Conservation (phyloP, 92 coral and sea anemone species). For the Nematostella vectensis region DNA sequence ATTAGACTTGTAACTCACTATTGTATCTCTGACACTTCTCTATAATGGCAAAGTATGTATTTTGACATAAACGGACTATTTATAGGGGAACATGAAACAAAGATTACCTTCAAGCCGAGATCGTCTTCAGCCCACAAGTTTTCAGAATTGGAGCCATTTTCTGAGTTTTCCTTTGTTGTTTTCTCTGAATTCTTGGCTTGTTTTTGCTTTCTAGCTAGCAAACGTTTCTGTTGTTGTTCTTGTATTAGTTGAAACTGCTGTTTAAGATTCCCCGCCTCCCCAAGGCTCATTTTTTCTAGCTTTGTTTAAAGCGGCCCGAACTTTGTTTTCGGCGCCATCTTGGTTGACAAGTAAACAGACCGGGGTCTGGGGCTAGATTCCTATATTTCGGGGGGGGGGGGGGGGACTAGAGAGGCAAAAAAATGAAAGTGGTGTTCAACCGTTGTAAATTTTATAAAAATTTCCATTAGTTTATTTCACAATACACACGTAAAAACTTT, state of each 20-base stretch:
- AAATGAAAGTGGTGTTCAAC: too few species aligned
- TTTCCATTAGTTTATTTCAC: too few species aligned
- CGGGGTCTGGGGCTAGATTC: not conserved
- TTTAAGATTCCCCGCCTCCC: slow-evolving; percentile 58
- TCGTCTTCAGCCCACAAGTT: slow-evolving; percentile 35
- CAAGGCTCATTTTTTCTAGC: slow-evolving; percentile 32
- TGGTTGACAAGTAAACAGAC: slow-evolving; percentile 33
- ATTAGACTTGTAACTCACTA: too few species aligned
- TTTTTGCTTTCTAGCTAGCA: slow-evolving; percentile 73
- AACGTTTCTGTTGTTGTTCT: slow-evolving; percentile 85
- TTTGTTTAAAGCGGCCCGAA: not conserved
- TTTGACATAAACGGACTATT: too few species aligned
- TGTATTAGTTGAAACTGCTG: slow-evolving; percentile 89
- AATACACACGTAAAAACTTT: too few species aligned
- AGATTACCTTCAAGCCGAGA: slow-evolving; percentile 66
- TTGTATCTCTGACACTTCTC: too few species aligned
- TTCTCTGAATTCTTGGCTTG: slow-evolving; percentile 34
- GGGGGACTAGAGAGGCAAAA: too few species aligned
- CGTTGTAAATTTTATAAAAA: too few species aligned
- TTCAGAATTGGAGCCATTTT: slow-evolving; percentile 8
- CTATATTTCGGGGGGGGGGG: not conserved
- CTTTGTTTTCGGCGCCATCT: slow-evolving; percentile 52
- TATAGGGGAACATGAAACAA: too few species aligned
- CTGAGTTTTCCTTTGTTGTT: slow-evolving; percentile 17
- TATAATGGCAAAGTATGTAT: too few species aligned